Conservation (phyloP, 2,888 invertebrate genomes). For the Sarcophaga carnaria region DNA sequence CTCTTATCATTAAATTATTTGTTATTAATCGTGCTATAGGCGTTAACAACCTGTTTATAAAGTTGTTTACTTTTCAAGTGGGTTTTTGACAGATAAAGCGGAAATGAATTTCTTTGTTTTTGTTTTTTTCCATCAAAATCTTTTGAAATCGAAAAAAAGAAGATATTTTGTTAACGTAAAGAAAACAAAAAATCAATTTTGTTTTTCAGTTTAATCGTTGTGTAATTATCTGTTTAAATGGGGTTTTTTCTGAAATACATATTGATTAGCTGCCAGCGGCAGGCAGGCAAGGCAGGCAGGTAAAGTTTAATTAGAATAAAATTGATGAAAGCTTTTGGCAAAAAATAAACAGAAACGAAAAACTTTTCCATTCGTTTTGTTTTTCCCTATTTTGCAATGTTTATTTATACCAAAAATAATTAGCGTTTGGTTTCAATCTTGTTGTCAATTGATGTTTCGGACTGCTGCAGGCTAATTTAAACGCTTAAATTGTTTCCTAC, state of each 20-base stretch:
- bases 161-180: not conserved
- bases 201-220: not conserved
- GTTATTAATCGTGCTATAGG: constrained; percentile 6
- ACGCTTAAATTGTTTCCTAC: no score
- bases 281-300: not conserved
- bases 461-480: no score
- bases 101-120: not conserved
- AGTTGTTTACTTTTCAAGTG: not conserved
- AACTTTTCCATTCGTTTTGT: not conserved
- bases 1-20: not conserved
- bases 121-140: not conserved
- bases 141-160: not conserved
- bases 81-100: not conserved
- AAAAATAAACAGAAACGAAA: not conserved
- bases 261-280: not conserved
- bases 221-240: not conserved
- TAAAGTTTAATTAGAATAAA: not conserved
- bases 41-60: not conserved
- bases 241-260: not conserved
- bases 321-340: not conserved
- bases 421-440: no score
- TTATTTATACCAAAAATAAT: no score
- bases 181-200: not conserved
- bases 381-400: no score
- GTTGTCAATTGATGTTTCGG: no score